Evolutionary conservation across 1,140 invertebrate genomes (phyloP).

Genomic region (Cydia strobilella): DNA sequence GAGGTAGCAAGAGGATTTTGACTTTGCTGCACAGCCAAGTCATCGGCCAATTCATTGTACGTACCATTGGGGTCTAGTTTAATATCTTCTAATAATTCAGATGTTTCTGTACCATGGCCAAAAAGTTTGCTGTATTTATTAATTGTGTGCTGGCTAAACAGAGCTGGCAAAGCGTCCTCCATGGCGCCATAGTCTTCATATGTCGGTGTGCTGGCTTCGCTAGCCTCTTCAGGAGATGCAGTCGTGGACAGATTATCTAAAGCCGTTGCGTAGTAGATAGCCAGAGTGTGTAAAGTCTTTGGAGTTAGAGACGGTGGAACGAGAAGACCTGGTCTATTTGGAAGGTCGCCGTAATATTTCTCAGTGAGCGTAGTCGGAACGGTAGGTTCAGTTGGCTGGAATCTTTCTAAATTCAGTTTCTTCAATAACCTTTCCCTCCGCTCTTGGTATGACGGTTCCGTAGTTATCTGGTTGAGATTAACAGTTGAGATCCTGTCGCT

Average conservation of each 20-base stretch:
- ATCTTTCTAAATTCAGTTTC: conserved; percentile 61
- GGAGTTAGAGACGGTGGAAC: conserved; percentile 86
- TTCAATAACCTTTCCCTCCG: conserved; percentile 64
- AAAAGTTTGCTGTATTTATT: conserved; percentile 82
- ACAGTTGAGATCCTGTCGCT: conserved; percentile 49
- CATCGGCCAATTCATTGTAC: conserved; percentile 80
- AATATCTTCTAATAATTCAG: conserved; percentile 64
- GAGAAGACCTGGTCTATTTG: conserved; percentile 81
- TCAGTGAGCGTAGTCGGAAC: conserved; percentile 56
- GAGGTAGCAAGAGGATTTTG: conserved; percentile 81
- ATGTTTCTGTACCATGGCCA: conserved; percentile 66
- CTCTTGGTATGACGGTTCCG: conserved; percentile 67
- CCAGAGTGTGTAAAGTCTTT: conserved; percentile 87
- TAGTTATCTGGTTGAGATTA: conserved; percentile 46
- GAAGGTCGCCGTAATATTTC: conserved; percentile 64
- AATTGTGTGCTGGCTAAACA: conserved; percentile 82
- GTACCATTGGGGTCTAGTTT: conserved; percentile 68
- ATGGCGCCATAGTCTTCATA: conserved; percentile 62
- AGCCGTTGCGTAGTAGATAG: conserved; percentile 87
- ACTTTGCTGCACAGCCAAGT: conserved; percentile 83
- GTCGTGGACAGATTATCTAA: conserved; percentile 82
- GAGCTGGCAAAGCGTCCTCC: conserved; percentile 65
- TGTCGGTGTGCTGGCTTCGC: conserved; percentile 54
- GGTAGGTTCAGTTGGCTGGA: conserved; percentile 46
- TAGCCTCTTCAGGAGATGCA: conserved; percentile 63